phyloP scores from a whole-genome alignment of 1,140 invertebrate genomes.

The Platorchestia sp. region DNA sequence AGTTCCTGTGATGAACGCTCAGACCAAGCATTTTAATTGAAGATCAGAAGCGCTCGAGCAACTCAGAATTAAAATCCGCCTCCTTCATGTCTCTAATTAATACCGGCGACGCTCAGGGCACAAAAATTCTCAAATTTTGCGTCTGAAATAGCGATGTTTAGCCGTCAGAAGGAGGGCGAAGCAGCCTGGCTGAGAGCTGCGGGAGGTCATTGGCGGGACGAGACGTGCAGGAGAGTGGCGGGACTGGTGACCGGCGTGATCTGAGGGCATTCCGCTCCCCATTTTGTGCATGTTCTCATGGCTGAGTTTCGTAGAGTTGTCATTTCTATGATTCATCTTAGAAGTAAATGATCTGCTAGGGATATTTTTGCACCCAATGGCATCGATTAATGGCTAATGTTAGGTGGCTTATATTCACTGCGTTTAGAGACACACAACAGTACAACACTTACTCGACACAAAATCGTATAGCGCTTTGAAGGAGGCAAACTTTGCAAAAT shows the following conservation, averaged over 20 bases:
- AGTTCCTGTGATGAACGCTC: background rate
- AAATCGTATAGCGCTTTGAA: too few species aligned
- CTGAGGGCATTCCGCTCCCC: background rate
- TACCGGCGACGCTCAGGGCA: background rate
- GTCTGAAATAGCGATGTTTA: background rate
- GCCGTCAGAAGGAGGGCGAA: background rate
- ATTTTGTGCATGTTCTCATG: background rate
- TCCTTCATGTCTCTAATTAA: background rate
- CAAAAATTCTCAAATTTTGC: background rate
- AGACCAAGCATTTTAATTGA: slow-evolving; percentile 9
- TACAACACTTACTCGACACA: too few species aligned
- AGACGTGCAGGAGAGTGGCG: background rate
- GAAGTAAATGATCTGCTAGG: background rate
- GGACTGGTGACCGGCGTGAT: background rate
- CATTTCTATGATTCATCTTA: background rate
- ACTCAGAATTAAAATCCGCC: background rate
- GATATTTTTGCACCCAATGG: background rate
- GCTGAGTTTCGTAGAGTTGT: background rate
- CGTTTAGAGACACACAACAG: too few species aligned
- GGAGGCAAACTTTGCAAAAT: background rate
- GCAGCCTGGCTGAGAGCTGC: background rate
- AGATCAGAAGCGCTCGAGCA: slow-evolving; percentile 5
- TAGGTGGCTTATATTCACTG: background rate
- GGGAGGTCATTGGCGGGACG: too few species aligned
- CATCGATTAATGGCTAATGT: background rate